A percentile compares a stretch with the other conserved stretches of the same genome.
Evolutionary conservation across 2,888 invertebrate genomes (phyloP).

Genomic region (Volucella inflata): DNA sequence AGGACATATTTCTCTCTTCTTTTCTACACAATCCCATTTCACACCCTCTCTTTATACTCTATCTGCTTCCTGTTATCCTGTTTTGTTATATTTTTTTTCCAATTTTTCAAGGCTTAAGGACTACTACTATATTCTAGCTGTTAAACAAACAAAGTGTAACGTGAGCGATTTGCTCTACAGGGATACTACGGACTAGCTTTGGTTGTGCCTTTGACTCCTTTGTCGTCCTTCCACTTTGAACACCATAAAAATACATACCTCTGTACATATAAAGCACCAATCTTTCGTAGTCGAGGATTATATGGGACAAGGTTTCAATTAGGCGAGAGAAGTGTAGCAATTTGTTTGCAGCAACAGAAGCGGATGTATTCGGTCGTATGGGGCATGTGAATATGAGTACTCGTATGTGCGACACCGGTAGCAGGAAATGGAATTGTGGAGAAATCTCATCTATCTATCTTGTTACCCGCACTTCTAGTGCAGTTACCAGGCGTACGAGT

Average conservation of each 20-base stretch:
- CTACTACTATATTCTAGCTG: conserved; percentile 16
- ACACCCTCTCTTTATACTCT: too few species aligned
- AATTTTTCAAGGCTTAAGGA: conserved; percentile 34
- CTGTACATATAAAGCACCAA: conserved; percentile 40
- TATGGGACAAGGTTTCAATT: conserved; percentile 75
- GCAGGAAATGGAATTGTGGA: conserved; percentile 26
- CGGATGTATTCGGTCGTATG: conserved; percentile 52
- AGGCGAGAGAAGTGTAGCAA: conserved; percentile 70
- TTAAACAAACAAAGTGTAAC: conserved; percentile 46
- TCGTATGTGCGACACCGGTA: conserved; percentile 32
- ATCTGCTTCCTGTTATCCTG: not conserved
- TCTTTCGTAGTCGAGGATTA: conserved; percentile 63
- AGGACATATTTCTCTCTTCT: conserved; percentile 34
- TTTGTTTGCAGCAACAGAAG: conserved; percentile 58
- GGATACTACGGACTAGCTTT: conserved; percentile 4
- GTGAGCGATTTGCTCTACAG: conserved; percentile 1
- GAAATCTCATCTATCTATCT: conserved; percentile 41
- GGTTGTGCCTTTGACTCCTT: not conserved
- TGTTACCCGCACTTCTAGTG: not conserved
- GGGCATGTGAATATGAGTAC: not conserved
- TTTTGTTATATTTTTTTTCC: conserved; percentile 7
- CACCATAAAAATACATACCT: conserved; percentile 33
- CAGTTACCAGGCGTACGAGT: too few species aligned
- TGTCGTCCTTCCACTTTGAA: conserved; percentile 19
- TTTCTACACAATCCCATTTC: not conserved